Evolutionary conservation across 2,888 invertebrate species (phyloP), one percentile per base, ranked within the genome.

Genomic region (Quadriops clusia): DNA sequence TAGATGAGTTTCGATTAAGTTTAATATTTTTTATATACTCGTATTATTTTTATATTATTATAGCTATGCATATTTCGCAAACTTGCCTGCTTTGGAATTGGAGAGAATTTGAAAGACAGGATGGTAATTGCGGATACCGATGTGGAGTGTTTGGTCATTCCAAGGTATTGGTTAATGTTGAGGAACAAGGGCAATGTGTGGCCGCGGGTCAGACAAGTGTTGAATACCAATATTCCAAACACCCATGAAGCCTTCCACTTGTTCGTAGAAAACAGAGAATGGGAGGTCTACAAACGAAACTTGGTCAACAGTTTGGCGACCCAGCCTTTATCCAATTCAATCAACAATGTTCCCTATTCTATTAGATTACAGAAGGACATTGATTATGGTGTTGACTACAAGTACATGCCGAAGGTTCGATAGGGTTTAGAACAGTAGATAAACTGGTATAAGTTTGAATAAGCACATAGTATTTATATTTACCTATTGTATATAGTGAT

Each of bases 51-150:
- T 15, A n/a, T 13, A 17, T 16, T 16, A 14, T 23, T 45, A 7
- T 33, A 54, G 49, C 68, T 76, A 13, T 72, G 73, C 37, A 63
- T 65, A 29, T 62, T 72, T 38, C 64, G 64, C 17, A 62, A 69
- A 21, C 72, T 73, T 0, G 69, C 73, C 1, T 72, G 72, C 40
- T 82, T 83, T 43, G 77, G 78, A 3, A 63, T 82, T 22, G 81
- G 81, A 0, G 82, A 83, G 52, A 65, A 69, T 34, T 42, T 58
- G 33, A 70, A 74, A 64, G 26, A 6, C 15, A 15, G 7, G 26
- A 9, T 15, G 4, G 70, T 83, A 14, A 65, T 81, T 28, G 75
- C 82, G 0, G 50, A 69, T 22, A 71, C 69, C 1, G 67, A 36
- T 20, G 72, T 76, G 4, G 68, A 70, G 41, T 80, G 80, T 42